Conservation (phyloP, 2,113 vertebrate genomes). For the Cichladusa arquata region DNA sequence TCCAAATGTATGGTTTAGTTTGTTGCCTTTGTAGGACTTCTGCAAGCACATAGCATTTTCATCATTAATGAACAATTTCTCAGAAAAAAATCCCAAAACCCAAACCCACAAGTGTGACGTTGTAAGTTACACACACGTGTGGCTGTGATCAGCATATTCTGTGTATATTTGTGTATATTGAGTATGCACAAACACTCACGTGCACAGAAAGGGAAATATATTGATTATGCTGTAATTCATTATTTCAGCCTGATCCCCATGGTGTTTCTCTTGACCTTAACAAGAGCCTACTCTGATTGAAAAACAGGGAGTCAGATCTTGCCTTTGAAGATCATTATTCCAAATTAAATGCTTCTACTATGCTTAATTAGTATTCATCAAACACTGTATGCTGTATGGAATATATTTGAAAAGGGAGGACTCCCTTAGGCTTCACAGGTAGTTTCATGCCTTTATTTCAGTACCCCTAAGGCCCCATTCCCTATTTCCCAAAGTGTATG, state of each 20-base stretch:
- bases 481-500: background rate
- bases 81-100: background rate
- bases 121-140: fast-evolving
- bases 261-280: background rate
- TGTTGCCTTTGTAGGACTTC: background rate
- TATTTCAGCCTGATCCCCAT: background rate
- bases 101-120: background rate
- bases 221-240: background rate
- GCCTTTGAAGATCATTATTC: background rate
- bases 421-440: background rate
- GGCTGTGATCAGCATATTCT: background rate
- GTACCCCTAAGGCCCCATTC: background rate
- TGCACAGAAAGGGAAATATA: background rate
- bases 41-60: background rate
- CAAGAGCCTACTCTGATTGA: background rate
- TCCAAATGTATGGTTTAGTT: background rate
- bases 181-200: fast-evolving
- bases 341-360: background rate
- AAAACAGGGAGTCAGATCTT: background rate
- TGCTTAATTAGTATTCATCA: background rate
- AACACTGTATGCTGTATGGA: background rate
- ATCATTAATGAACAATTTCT: background rate
- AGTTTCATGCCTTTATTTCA: background rate
- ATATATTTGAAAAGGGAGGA: background rate
- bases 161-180: no score